These are phyloP conservation scores for Laothoe populi DNA, from an alignment of 2,888 invertebrate genomes.

Conservation along the genomic window DNA sequence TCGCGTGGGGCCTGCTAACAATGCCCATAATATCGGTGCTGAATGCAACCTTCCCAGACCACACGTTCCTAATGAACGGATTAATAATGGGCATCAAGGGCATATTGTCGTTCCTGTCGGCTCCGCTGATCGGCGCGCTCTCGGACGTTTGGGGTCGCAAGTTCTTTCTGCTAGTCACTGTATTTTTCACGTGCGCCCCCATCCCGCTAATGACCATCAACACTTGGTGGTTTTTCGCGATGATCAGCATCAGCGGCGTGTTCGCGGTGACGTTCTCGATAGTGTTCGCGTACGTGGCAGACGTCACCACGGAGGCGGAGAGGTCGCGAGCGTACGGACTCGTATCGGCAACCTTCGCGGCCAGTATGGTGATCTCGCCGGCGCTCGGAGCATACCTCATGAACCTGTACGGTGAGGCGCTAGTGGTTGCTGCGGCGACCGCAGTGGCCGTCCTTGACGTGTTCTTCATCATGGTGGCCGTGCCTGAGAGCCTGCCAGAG, in stretches of 20 bases:
- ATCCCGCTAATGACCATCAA: slow-evolving; percentile 99
- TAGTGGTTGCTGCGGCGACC: slow-evolving; percentile 97
- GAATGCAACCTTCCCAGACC: slow-evolving; percentile 98
- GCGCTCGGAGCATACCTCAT: slow-evolving; percentile 96
- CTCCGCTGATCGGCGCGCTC: slow-evolving; percentile 98
- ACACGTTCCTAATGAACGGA: slow-evolving; percentile 99
- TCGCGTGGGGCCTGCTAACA: slow-evolving; percentile 99
- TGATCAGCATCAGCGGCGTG: slow-evolving; percentile 99
- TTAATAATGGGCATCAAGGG: slow-evolving; percentile 99
- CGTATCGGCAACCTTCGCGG: slow-evolving; percentile 99
- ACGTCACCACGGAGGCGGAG: slow-evolving; percentile 98
- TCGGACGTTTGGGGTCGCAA: slow-evolving; percentile 99
- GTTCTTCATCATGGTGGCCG: slow-evolving; percentile 98
- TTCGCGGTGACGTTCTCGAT: slow-evolving; percentile 99
- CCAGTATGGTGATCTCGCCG: slow-evolving; percentile 99
- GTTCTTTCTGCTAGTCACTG: slow-evolving; percentile 98
- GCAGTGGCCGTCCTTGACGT: slow-evolving; percentile 98
- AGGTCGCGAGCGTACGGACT: slow-evolving; percentile 97
- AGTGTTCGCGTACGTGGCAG: slow-evolving; percentile 99
- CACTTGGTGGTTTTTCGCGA: slow-evolving; percentile 99
- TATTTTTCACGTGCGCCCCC: slow-evolving; percentile 99
- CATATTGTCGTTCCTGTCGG: slow-evolving; percentile 97
- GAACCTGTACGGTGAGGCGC: slow-evolving; percentile 92
- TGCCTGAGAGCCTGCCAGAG: slow-evolving; percentile 99
- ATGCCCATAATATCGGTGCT: slow-evolving; percentile 98